A percentile compares a stretch with the other conserved stretches of the same genome.
phyloP scores from a whole-genome alignment of 2,888 invertebrate genomes.

The Crepidodera aurea region DNA sequence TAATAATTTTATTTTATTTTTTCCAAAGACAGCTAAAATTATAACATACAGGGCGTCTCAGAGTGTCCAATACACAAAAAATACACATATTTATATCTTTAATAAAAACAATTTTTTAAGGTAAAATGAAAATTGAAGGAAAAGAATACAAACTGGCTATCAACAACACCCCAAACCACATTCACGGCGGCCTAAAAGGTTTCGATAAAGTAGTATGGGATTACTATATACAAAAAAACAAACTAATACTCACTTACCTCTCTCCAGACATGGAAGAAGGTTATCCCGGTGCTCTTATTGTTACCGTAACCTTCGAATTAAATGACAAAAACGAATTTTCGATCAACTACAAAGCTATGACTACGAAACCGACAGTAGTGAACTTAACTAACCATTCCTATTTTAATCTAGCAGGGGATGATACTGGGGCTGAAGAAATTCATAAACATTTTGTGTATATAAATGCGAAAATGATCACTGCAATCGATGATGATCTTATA shows the following conservation, averaged over 20 bases:
- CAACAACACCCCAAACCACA: constrained; percentile 75
- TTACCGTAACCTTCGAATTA: constrained; percentile 75
- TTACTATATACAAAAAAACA: constrained; percentile 47
- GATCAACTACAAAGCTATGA: constrained; percentile 78
- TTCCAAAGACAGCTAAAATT: too few species aligned
- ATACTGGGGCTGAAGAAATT: constrained; percentile 70
- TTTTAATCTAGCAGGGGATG: constrained; percentile 92
- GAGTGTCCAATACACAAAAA: too few species aligned
- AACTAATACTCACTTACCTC: constrained; percentile 76
- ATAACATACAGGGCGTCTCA: too few species aligned
- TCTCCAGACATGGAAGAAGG: constrained; percentile 86
- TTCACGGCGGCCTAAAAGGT: constrained; percentile 86
- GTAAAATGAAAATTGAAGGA: constrained; percentile 65
- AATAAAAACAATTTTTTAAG: background rate
- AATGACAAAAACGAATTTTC: constrained; percentile 76
- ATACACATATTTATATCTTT: background rate
- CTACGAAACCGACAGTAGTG: constrained; percentile 80
- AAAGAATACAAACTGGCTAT: constrained; percentile 72
- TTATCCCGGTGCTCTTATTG: constrained; percentile 84
- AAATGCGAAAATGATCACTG: constrained; percentile 79
- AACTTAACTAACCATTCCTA: constrained; percentile 89
- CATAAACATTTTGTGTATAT: constrained; percentile 76
- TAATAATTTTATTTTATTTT: too few species aligned
- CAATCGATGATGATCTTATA: constrained; percentile 72
- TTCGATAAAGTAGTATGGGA: constrained; percentile 71